phyloP scores from a whole-genome alignment of 2,797 vertebrate genomes.

The Gallinago solitaria region DNA sequence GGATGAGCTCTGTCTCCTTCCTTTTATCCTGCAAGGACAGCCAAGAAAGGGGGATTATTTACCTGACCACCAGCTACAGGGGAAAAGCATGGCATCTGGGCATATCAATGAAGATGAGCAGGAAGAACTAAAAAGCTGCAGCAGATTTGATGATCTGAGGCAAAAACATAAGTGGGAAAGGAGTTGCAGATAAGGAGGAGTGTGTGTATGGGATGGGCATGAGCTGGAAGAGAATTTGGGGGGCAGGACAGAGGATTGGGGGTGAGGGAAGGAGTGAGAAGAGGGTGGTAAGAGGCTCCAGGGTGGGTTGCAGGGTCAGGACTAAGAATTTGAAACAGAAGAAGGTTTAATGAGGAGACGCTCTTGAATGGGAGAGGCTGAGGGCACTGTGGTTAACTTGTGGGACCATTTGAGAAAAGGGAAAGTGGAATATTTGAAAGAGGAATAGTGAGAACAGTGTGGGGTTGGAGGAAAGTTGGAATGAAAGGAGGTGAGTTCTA shows the following conservation, averaged over 20 bases:
- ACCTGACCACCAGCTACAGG: neutral
- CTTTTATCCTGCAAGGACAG: neutral
- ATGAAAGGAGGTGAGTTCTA: neutral
- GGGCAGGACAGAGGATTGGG: neutral
- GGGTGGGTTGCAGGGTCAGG: accelerated
- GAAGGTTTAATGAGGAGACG: neutral
- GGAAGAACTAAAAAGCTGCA: neutral
- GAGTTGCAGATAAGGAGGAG: neutral
- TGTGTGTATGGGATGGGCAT: neutral
- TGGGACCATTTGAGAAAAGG: neutral
- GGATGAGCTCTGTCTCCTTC: neutral
- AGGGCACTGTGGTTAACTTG: neutral
- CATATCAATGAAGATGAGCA: neutral
- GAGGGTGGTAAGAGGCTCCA: neutral
- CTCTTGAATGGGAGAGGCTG: neutral
- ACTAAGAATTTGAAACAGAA: neutral
- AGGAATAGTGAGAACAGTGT: neutral
- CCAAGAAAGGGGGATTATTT: neutral
- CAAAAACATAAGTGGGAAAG: neutral
- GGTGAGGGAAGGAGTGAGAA: neutral
- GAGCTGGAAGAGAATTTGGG: neutral
- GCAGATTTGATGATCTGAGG: neutral
- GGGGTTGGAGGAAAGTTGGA: neutral
- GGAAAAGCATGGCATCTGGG: neutral
- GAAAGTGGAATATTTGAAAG: neutral